phyloP scores from a whole-genome alignment of 2,888 invertebrate genomes.

The Phortica okadai region DNA sequence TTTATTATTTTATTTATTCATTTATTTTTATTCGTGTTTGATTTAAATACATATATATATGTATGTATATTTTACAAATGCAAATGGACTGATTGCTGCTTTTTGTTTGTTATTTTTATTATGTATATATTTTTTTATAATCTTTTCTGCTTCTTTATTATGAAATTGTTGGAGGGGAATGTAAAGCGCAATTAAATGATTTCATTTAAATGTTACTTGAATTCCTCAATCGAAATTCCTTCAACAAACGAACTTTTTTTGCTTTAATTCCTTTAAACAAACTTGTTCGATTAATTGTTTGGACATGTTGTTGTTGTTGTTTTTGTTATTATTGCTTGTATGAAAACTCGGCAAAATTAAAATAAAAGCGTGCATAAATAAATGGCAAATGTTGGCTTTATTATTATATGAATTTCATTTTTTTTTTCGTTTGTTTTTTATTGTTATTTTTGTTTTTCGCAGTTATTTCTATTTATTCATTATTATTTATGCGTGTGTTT shows the following conservation, averaged over 20 bases:
- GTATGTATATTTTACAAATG: neutral
- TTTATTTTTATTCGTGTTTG: constrained; percentile 28
- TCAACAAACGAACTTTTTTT: neutral
- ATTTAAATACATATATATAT: constrained; percentile 8
- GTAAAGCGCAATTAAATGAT: constrained; percentile 65
- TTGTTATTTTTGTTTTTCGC: constrained; percentile 16
- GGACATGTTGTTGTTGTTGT: neutral
- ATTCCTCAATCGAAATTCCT: neutral
- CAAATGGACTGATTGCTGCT: constrained; percentile 25
- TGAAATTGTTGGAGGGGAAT: constrained; percentile 46
- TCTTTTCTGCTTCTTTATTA: constrained; percentile 51
- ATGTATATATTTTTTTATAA: constrained; percentile 40
- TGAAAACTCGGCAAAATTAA: constrained; percentile 12
- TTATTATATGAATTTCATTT: neutral
- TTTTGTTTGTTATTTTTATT: constrained; percentile 15
- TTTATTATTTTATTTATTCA: constrained; percentile 25
- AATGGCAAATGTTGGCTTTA: constrained; percentile 23
- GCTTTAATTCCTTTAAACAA: neutral
- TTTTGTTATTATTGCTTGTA: neutral
- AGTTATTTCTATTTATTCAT: constrained; percentile 19
- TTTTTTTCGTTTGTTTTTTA: neutral
- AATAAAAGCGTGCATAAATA: constrained; percentile 26
- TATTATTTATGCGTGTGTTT: neutral
- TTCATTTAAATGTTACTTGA: constrained; percentile 58
- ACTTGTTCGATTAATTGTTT: neutral